Percentiles rank a stretch among this genome's conserved stretches.
phyloP scores from a whole-genome alignment of 2,113 vertebrate genomes.

The Protobothrops flavoviridis region DNA sequence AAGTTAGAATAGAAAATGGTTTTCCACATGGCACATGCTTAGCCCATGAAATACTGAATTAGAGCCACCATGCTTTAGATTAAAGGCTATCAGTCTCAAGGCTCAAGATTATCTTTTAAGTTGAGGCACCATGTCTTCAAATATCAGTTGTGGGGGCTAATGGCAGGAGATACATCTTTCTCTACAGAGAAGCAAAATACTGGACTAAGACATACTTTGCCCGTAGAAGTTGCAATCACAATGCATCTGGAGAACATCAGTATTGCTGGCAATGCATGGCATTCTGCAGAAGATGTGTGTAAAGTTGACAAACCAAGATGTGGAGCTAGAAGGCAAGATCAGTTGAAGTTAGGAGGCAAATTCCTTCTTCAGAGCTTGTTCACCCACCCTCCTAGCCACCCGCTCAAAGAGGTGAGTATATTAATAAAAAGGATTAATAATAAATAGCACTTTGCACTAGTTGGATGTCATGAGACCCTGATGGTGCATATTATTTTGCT shows the following conservation, averaged over 20 bases:
- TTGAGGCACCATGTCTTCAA: neutral
- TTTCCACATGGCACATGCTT: neutral
- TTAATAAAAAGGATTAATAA: neutral
- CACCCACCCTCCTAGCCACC: neutral
- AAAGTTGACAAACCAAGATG: neutral
- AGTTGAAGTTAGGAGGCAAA: neutral
- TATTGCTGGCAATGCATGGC: neutral
- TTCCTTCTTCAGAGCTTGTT: neutral
- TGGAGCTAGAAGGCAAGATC: neutral
- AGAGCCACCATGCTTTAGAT: neutral
- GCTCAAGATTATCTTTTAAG: neutral
- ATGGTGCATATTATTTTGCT: neutral
- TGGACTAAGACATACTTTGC: neutral
- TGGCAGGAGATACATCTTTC: neutral
- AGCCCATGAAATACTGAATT: neutral
- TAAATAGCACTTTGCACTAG: neutral
- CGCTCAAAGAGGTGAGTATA: neutral
- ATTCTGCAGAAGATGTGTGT: neutral
- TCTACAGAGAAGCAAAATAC: neutral
- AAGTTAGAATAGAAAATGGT: neutral
- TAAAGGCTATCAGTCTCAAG: neutral
- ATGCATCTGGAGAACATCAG: neutral
- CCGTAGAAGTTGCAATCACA: neutral
- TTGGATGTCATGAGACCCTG: neutral
- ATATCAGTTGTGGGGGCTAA: neutral